Conservation (phyloP, 2,888 invertebrate species). For the Cosmorhoe ocellata region DNA sequence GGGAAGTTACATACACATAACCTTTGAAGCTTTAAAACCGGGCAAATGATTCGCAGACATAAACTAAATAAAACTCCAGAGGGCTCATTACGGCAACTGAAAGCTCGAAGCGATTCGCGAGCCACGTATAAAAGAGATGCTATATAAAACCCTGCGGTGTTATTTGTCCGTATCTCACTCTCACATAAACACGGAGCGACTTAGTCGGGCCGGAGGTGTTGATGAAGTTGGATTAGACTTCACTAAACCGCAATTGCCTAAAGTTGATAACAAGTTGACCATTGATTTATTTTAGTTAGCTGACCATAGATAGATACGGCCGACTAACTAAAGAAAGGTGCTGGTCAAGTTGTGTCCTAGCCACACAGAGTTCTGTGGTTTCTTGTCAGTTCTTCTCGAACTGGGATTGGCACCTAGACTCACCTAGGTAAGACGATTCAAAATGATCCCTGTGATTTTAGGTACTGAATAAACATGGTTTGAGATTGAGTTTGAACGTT, state of each 20-base stretch:
- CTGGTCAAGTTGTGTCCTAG: no score
- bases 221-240: constrained; percentile 4
- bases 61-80: constrained; percentile 16
- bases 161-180: constrained; percentile 46
- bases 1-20: not conserved
- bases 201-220: constrained; percentile 25
- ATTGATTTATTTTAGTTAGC: no score
- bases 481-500: no score
- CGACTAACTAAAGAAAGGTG: no score
- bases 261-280: not conserved
- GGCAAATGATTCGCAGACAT: constrained; percentile 7
- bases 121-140: constrained; percentile 28
- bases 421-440: no score
- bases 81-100: constrained; percentile 17
- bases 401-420: no score
- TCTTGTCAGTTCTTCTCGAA: no score
- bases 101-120: constrained; percentile 15
- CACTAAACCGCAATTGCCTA: not conserved
- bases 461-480: no score
- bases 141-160: constrained; percentile 42
- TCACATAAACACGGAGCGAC: constrained; percentile 45
- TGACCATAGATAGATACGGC: no score
- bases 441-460: no score
- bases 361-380: no score
- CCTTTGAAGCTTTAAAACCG: not conserved